phyloP scores from a whole-genome alignment of 1,140 invertebrate genomes.

The Drosophila subobscura region DNA sequence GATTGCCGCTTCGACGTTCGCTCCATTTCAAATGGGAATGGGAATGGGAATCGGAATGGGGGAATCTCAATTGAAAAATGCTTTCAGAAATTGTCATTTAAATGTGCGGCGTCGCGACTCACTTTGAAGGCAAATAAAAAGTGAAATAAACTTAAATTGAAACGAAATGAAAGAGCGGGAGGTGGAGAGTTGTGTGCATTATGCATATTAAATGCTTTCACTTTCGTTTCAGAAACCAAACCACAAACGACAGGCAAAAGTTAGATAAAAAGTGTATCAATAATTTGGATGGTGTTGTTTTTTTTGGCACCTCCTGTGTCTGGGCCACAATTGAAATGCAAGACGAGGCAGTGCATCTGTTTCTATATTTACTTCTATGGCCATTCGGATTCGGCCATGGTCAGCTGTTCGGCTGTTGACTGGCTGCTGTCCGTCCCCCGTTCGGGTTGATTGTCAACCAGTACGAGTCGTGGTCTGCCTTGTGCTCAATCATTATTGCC shows the following conservation, averaged over 20 bases:
- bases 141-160: slow-evolving; percentile 5
- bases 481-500: slow-evolving; percentile 66
- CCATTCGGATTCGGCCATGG: slow-evolving; percentile 32
- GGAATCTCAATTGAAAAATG: slow-evolving; percentile 18
- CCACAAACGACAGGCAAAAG: not conserved
- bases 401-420: slow-evolving; percentile 43
- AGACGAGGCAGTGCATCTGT: slow-evolving; percentile 45
- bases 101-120: slow-evolving; percentile 14
- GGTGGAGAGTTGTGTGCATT: slow-evolving; percentile 56
- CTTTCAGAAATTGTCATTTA: slow-evolving; percentile 23
- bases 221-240: slow-evolving; percentile 48
- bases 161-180: slow-evolving; percentile 13
- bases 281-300: not conserved
- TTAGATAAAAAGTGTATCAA: slow-evolving; percentile 14
- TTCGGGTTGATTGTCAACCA: slow-evolving; percentile 60
- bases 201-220: slow-evolving; percentile 78
- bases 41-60: too few species aligned
- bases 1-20: not conserved
- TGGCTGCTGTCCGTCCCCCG: not conserved
- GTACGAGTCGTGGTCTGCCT: slow-evolving; percentile 64
- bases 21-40: slow-evolving; percentile 9
- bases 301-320: slow-evolving; percentile 41
- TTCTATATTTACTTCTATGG: slow-evolving; percentile 42
- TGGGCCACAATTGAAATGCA: slow-evolving; percentile 71
- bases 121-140: slow-evolving; percentile 27